Evolutionary conservation across 2,888 invertebrate genomes (phyloP).

Genomic region (Cataglyphis albicans): DNA sequence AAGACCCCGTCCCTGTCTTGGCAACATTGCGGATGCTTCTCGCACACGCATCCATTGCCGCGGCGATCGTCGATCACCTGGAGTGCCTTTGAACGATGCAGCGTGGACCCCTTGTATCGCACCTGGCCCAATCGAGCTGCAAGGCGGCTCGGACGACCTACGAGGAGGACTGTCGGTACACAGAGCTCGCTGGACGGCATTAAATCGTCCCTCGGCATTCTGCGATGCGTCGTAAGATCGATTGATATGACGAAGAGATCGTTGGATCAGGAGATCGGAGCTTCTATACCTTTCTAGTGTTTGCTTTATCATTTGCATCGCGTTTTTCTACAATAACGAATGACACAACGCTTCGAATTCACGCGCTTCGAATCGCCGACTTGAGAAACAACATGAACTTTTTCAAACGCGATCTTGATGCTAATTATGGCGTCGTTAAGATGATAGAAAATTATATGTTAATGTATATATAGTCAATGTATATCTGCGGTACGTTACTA

Average conservation of each 20-base stretch:
- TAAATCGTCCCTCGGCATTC: slow-evolving; percentile 64
- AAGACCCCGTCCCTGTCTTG: slow-evolving; percentile 71
- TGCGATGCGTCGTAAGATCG: slow-evolving; percentile 70
- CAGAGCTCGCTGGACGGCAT: slow-evolving; percentile 71
- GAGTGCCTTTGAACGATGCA: slow-evolving; percentile 75
- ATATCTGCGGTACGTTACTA: slow-evolving; percentile 11
- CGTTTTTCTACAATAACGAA: not conserved
- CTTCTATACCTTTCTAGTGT: slow-evolving; percentile 79
- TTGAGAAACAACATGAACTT: slow-evolving; percentile 20
- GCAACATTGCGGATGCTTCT: slow-evolving; percentile 75
- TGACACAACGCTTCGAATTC: not conserved
- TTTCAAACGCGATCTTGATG: slow-evolving; percentile 21
- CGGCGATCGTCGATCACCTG: slow-evolving; percentile 76
- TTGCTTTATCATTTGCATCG: slow-evolving; percentile 40
- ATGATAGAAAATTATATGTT: slow-evolving; percentile 34
- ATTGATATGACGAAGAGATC: slow-evolving; percentile 70
- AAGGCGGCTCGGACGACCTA: slow-evolving; percentile 64
- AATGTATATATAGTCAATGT: slow-evolving; percentile 36
- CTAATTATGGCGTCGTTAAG: slow-evolving; percentile 26
- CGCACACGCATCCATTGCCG: slow-evolving; percentile 76
- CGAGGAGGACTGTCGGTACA: slow-evolving; percentile 66
- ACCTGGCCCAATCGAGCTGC: slow-evolving; percentile 79
- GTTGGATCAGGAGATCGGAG: slow-evolving; percentile 75
- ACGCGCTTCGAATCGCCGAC: not conserved
- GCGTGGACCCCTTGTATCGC: slow-evolving; percentile 75